Percentiles rank a stretch among this genome's conserved stretches.
Conservation (phyloP, 2,113 vertebrate genomes). For the Periophthalmus modestus region DNA sequence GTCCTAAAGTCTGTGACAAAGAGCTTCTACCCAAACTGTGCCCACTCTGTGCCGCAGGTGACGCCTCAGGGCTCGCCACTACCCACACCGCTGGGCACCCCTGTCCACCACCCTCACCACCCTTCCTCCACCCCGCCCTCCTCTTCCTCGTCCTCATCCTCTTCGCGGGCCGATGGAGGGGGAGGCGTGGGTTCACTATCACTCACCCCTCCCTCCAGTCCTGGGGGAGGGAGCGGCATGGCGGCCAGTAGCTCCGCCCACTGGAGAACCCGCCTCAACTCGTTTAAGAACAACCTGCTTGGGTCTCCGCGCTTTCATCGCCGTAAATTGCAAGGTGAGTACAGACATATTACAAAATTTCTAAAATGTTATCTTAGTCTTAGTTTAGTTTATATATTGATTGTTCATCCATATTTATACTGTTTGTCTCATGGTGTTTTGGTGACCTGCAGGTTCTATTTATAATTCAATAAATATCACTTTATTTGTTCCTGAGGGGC, state of each 20-base stretch:
- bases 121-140: conserved; percentile 79
- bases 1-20: conserved; percentile 84
- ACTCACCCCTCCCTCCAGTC: conserved; percentile 88
- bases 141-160: conserved; percentile 81
- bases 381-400: not conserved
- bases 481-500: too few species aligned
- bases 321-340: conserved; percentile 89
- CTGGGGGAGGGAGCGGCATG: conserved; percentile 85
- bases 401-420: not conserved
- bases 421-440: not conserved
- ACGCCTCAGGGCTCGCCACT: conserved; percentile 89
- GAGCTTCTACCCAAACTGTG: conserved; percentile 81
- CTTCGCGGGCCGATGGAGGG: conserved; percentile 79
- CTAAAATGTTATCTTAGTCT: too few species aligned
- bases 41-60: conserved; percentile 83
- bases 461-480: too few species aligned
- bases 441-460: too few species aligned
- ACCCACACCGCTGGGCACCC: conserved; percentile 85
- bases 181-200: conserved; percentile 78
- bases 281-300: conserved; percentile 91
- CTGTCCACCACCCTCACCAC: conserved; percentile 83
- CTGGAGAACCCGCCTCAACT: conserved; percentile 92
- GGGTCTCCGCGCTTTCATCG: conserved; percentile 92
- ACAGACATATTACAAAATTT: not conserved
- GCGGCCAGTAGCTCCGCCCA: conserved; percentile 82